Base-by-base conservation (phyloP, 2,888 invertebrate genomes). In the Pandemis cinnamomeana region DNA sequence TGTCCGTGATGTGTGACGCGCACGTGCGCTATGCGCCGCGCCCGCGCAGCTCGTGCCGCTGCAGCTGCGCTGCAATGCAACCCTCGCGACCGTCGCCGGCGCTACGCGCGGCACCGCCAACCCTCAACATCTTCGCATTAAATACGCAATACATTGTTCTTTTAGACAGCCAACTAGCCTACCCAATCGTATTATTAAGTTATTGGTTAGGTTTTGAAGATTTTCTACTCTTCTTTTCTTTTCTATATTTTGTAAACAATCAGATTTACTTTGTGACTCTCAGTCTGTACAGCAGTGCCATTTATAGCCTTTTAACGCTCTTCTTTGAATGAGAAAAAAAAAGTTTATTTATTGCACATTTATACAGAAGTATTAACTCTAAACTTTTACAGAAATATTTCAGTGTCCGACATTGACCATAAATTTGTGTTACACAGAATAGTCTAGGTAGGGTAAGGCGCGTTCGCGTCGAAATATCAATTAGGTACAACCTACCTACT, bases 1-100 rank as follows among this genome's bases (percentile, higher is more conserved):
- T 89, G 87, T 86, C 84, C 86, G 86, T 88, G 89, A 87, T 87
- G 91, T 91, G 91, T 93, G 92, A 92, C 91, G 89, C 55, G 89
- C 93, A 92, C 92, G 92, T 92, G 93, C 87, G 85, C 83, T 84
- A 85, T 86, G 88, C 90, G 88, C 87, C 87, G 86, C 82, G 78
- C 79, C 78, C 79, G 80, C 79, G 78, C 76, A 64, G 76, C 79
- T 75, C 62, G 75, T 63, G 20, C 55, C 67, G 70, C 73, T 55
- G 71, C 72, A 60, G 53, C 67, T 20, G 48, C 64, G 7, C 11
- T 46, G 66, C 44, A 44, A 46, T 46, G 46, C 53, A 41, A 27
- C 76, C 77, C 78, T 71, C 66, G 71, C 71, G 63, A 67, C 68
- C 69, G 71, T 51, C n/a, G 62, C n/a, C 36, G 41, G 60, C 36